A percentile compares a stretch with the other conserved stretches of the same genome.
phyloP scores from a whole-genome alignment of 2,113 vertebrate species.

The Thamnaconus septentrionalis region DNA sequence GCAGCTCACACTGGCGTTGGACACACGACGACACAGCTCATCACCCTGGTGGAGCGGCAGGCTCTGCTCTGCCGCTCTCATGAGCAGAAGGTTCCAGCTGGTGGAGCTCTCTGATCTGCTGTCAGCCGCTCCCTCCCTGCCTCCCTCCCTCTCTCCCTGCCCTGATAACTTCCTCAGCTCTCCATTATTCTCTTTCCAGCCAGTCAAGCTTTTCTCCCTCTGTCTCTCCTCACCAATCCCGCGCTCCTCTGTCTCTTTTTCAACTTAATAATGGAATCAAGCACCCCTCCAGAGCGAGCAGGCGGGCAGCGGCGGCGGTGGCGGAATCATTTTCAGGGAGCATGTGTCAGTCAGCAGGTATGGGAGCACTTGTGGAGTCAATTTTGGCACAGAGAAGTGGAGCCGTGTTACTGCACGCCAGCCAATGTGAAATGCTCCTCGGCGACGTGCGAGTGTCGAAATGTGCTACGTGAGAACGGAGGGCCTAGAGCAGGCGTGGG shows the following conservation, averaged over 20 bases:
- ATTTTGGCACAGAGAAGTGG: slow-evolving; percentile 72
- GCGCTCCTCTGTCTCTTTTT: slow-evolving; percentile 60
- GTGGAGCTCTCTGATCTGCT: slow-evolving; percentile 71
- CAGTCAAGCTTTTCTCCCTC: slow-evolving; percentile 47
- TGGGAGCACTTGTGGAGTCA: slow-evolving; percentile 75
- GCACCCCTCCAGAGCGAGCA: slow-evolving; percentile 61
- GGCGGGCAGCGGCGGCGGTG: slow-evolving; percentile 52
- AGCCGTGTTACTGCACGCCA: slow-evolving; percentile 68
- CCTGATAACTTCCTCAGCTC: slow-evolving; percentile 69
- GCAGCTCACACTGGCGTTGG: background rate
- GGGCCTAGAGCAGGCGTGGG: slow-evolving; percentile 1
- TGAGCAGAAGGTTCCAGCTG: slow-evolving; percentile 61
- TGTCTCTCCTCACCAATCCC: slow-evolving; percentile 7
- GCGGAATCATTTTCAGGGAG: slow-evolving; percentile 69
- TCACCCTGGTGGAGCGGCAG: slow-evolving; percentile 32
- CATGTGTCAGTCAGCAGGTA: slow-evolving; percentile 74
- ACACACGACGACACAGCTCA: background rate
- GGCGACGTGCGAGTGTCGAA: slow-evolving; percentile 65
- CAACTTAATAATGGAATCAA: slow-evolving; percentile 75
- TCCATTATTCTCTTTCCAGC: slow-evolving; percentile 58
- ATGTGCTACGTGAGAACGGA: slow-evolving; percentile 64
- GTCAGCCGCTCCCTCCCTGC: slow-evolving; percentile 60
- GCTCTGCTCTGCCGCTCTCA: slow-evolving; percentile 46
- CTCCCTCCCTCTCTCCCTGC: slow-evolving; percentile 44
- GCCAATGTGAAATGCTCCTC: slow-evolving; percentile 72